These are phyloP conservation scores for Stratiomys singularior DNA, from an alignment of 2,888 invertebrate species.

Conservation along the genomic window DNA sequence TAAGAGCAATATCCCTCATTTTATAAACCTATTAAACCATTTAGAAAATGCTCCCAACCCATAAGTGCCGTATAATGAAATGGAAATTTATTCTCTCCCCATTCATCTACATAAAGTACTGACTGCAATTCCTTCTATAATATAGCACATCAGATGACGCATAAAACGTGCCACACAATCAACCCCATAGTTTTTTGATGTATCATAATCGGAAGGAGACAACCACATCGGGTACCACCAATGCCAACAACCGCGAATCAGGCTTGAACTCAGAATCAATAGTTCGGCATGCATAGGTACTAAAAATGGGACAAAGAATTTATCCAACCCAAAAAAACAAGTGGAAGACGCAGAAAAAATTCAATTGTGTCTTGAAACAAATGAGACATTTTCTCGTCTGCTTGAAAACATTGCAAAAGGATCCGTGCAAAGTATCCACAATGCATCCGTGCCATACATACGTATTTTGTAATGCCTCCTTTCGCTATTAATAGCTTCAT, in stretches of 20 bases:
- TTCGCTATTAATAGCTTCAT: constrained; percentile 22
- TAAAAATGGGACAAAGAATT: constrained; percentile 34
- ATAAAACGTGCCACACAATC: too few relatives aligned
- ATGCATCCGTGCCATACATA: background rate
- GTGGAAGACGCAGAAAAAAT: background rate
- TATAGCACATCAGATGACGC: constrained; percentile 2
- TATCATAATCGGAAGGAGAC: too few relatives aligned
- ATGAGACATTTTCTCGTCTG: constrained; percentile 17
- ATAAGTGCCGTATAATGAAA: constrained; percentile 8
- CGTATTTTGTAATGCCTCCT: background rate
- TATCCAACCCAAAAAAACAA: background rate
- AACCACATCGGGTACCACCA: background rate
- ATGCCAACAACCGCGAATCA: background rate
- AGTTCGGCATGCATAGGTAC: background rate
- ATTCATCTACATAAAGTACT: background rate
- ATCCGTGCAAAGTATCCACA: background rate
- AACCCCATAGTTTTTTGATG: too few relatives aligned
- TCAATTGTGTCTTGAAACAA: constrained; percentile 27
- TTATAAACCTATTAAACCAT: background rate
- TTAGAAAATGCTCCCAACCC: background rate
- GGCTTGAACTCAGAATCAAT: background rate
- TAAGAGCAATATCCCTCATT: background rate
- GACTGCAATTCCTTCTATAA: constrained; percentile 3
- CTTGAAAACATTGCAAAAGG: background rate
- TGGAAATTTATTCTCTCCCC: constrained; percentile 24